A percentile compares a stretch with the other conserved stretches of the same genome.
Conservation (phyloP, 2,797 vertebrate species). For the Sebastes diaconus region DNA sequence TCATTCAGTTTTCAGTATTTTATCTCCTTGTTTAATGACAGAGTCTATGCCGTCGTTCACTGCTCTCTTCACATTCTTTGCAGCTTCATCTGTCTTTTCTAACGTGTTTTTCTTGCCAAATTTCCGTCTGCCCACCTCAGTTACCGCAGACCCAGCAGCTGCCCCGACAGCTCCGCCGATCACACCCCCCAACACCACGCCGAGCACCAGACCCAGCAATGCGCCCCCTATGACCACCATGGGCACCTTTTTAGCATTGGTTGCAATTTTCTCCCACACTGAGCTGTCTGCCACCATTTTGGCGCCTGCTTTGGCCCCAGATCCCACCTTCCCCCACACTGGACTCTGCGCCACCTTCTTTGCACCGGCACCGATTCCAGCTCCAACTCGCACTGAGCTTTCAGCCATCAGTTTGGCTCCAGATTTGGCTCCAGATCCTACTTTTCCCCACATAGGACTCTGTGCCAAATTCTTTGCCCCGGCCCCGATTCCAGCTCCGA, state of each 20-base stretch:
- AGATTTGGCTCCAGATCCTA: slow-evolving; percentile 63
- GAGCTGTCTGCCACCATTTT: slow-evolving; percentile 71
- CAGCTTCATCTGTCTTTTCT: slow-evolving; percentile 4
- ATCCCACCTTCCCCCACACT: slow-evolving; percentile 68
- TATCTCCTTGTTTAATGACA: slow-evolving; percentile 45
- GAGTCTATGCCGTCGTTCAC: slow-evolving; percentile 21
- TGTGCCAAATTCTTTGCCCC: slow-evolving; percentile 67
- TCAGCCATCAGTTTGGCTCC: slow-evolving; percentile 68
- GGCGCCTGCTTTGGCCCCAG: slow-evolving; percentile 65
- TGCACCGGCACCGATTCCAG: slow-evolving; percentile 57
- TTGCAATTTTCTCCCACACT: slow-evolving; percentile 66
- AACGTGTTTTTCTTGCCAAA: slow-evolving; percentile 37
- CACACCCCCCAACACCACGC: slow-evolving; percentile 72
- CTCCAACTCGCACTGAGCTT: slow-evolving; percentile 49
- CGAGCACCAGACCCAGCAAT: slow-evolving; percentile 73
- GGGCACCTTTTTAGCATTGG: slow-evolving; percentile 58
- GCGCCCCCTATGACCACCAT: slow-evolving; percentile 57
- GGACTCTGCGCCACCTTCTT: slow-evolving; percentile 72
- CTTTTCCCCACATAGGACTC: slow-evolving; percentile 70
- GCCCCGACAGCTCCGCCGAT: slow-evolving; percentile 79
- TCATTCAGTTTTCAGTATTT: slow-evolving; percentile 77
- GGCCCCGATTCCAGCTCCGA: slow-evolving; percentile 57
- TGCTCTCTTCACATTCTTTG: not conserved
- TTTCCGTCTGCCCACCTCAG: slow-evolving; percentile 76
- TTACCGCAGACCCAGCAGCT: slow-evolving; percentile 67